Base-by-base conservation (phyloP, 2,113 vertebrate genomes). In the Eudorcas thomsonii region DNA sequence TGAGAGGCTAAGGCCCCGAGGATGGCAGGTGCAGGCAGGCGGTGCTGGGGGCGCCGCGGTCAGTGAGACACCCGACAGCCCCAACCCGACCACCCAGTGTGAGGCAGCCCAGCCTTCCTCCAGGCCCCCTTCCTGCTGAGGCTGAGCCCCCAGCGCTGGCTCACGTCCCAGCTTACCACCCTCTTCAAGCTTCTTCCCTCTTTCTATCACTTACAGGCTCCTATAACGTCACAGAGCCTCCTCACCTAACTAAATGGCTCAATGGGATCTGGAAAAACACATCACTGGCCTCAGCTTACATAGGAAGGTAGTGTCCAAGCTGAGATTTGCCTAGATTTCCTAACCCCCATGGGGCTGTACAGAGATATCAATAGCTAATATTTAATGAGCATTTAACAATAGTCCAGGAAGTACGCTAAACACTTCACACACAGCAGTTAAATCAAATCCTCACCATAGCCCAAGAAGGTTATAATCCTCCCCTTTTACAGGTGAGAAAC, bases 131-230 rank as follows among this genome's bases (percentile, higher is more conserved):
- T 62, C 81, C 54, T 15, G 59, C 55, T 7, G n/a, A 78, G 43
- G 21, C 1, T n/a, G 4, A 6, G 19, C 43, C 95, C 88, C 77
- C 30, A 13, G 23, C 28, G 7, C 1, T 21, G 10, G 5, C 26
- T 62, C 82, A 74, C 8, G 21, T 3, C 48, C 60, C 67, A 57
- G 12, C 19, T 45, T 30, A 43, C 43, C 11, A 14, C 25, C 62
- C 30, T 50, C 15, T 52, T 62, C 8, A 33, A 15, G 16, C 50
- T 55, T 60, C 62, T 30, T 71, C 39, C 30, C 21, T 62, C 33
- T 57, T 67, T 77, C 94, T 90, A 8, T 25, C 87, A 92, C 88
- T 81, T 71, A 30, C n/a, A 83, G 93, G 2, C 95, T 89, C 92
- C 54, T 45, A 0, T 19, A 92, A 64, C 21, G 5, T 67, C 71